Evolutionary conservation across 2,113 vertebrate genomes (phyloP), one percentile per base, ranked within the genome.

Genomic region (Brevimyrus niger): DNA sequence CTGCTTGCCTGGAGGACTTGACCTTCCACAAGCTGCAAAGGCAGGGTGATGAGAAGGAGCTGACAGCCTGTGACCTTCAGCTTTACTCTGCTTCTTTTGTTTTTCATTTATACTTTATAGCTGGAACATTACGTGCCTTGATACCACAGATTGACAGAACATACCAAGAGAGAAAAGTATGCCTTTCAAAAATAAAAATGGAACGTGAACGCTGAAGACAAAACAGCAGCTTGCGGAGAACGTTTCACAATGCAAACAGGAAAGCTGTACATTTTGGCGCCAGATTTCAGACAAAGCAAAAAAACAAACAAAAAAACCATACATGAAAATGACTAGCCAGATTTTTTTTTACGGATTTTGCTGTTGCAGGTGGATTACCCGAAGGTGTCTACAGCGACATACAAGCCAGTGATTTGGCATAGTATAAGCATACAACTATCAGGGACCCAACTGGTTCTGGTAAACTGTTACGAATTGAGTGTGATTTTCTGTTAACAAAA

Each of bases 21-120:
- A 95, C 94, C 94, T 95, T 95, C 93, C 92, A 92, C 93, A 89
- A 92, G 93, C 94, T 94, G 94, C 94, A 94, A 94, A 94, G 94
- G 94, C 94, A 94, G 93, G 92, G 89, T 94, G 94, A 95, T 94
- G 92, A 95, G 95, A 92, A 92, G 91, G 91, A 94, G 94, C 91
- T 95, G 95, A 95, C 95, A 95, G 94, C 11, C 80, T 15, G 8
- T 92, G 88, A 89, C 95, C 83, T 93, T 85, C 90, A 90, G 92
- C 93, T 94, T 92, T 92, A 82, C 90, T 91, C 93, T 90, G 88
- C 13, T 88, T 65, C 61, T 65, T 65, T 73, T 92, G 90, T 91
- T 92, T 93, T 91, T 90, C 50, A 23, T 89, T 89, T 89, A n/a
- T 42, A 89, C 93, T 93, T 90, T 90, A 89, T 31, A 90, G 92